phyloP scores from a whole-genome alignment of 2,888 invertebrate genomes.

The Orthonychiurus folsomi region DNA sequence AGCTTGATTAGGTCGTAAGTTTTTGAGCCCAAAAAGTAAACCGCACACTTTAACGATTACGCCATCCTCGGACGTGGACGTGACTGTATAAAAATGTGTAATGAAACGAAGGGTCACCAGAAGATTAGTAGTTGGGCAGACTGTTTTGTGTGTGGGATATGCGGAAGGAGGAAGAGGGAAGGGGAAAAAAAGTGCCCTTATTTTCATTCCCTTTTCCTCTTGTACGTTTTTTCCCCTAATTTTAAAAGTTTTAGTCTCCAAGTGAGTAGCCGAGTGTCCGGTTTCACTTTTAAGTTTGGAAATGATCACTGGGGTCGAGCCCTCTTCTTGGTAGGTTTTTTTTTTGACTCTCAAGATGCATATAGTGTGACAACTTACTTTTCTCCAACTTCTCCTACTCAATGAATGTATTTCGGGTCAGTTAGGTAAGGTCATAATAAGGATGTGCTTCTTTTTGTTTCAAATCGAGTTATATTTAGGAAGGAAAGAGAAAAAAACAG shows the following conservation, averaged over 20 bases:
- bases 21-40: constrained; percentile 20
- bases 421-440: no score
- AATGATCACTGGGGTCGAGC: constrained; percentile 12
- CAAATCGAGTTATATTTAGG: no score
- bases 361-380: not conserved
- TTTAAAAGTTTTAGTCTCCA: no score
- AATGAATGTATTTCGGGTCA: no score
- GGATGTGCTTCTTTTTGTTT: no score
- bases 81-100: not conserved
- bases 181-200: not conserved
- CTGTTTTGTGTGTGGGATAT: no score
- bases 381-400: no score
- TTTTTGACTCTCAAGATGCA: not conserved
- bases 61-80: constrained; percentile 4
- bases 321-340: not conserved
- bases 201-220: not conserved
- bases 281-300: not conserved
- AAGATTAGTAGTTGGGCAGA: not conserved
- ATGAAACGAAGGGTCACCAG: no score
- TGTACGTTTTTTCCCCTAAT: not conserved
- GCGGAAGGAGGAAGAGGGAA: not conserved
- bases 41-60: constrained; percentile 37
- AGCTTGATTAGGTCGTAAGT: not conserved
- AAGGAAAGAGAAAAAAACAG: constrained; percentile 10
- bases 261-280: not conserved